Percentiles rank a stretch among this genome's conserved stretches.
Conservation (phyloP, 2,888 invertebrate species). For the Adelphocoris suturalis region DNA sequence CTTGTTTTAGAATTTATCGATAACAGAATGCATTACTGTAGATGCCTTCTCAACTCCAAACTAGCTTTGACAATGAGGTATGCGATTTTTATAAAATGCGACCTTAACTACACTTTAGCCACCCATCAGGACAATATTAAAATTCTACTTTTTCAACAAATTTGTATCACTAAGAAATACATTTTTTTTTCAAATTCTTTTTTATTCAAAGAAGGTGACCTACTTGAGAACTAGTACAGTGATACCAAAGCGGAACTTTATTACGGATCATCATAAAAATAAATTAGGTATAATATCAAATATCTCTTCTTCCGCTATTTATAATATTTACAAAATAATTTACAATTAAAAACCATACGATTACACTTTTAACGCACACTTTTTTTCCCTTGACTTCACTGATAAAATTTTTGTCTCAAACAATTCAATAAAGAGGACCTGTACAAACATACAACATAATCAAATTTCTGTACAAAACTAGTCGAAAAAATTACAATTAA, state of each 20-base stretch:
- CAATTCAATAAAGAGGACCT: slow-evolving; percentile 74
- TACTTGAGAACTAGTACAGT: slow-evolving; percentile 47
- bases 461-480: slow-evolving; percentile 71
- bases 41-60: slow-evolving; percentile 7
- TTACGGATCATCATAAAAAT: slow-evolving; percentile 68
- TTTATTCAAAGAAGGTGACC: slow-evolving; percentile 45
- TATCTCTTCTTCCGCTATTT: slow-evolving; percentile 66
- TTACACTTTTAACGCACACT: slow-evolving; percentile 69
- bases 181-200: not conserved
- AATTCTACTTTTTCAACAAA: slow-evolving; percentile 20
- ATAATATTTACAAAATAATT: slow-evolving; percentile 73
- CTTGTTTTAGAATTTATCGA: not conserved
- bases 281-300: slow-evolving; percentile 69
- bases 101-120: slow-evolving; percentile 19
- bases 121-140: slow-evolving; percentile 24
- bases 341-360: slow-evolving; percentile 72
- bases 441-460: slow-evolving; percentile 73
- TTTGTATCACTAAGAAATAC: slow-evolving; percentile 39
- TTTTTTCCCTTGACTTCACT: slow-evolving; percentile 68
- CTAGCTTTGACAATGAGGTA: slow-evolving; percentile 31
- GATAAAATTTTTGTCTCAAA: slow-evolving; percentile 72
- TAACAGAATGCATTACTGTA: not conserved
- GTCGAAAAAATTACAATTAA: slow-evolving; percentile 43
- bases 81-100: slow-evolving; percentile 6
- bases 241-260: slow-evolving; percentile 56